phyloP scores from a whole-genome alignment of 1,140 invertebrate species.

The Oncopodura yosiiana region DNA sequence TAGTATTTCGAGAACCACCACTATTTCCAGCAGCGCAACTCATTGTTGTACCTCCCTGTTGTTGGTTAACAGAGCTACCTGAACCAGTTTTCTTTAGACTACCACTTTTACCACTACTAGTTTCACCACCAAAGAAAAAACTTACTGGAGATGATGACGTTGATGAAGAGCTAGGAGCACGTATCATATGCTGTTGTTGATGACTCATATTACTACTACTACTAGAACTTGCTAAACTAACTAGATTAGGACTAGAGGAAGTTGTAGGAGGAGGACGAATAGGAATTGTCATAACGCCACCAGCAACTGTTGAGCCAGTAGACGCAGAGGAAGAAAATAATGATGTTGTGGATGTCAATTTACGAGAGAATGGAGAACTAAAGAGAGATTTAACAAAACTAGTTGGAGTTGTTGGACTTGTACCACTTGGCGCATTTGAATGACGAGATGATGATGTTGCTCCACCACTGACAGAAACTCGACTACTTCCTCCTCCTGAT shows the following conservation, averaged over 20 bases:
- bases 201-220: slow-evolving; percentile 8
- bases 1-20: slow-evolving; percentile 1
- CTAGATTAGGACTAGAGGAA: slow-evolving; percentile 13
- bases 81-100: neutral
- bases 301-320: neutral
- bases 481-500: too few species aligned
- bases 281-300: neutral
- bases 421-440: too few species aligned
- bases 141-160: neutral
- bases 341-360: slow-evolving; percentile 1
- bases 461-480: too few species aligned
- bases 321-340: slow-evolving; percentile 2
- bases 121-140: neutral
- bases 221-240: slow-evolving; percentile 16
- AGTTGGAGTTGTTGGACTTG: too few species aligned
- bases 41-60: neutral
- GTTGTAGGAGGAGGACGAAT: slow-evolving; percentile 14
- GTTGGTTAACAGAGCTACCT: neutral
- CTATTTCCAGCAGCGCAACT: neutral
- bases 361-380: too few species aligned
- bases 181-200: neutral
- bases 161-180: too few species aligned
- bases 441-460: too few species aligned
- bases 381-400: too few species aligned
- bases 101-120: neutral